Evolutionary conservation across 2,888 invertebrate species (phyloP), one percentile per base, ranked within the genome.

Genomic region (Limnephilus rhombicus): DNA sequence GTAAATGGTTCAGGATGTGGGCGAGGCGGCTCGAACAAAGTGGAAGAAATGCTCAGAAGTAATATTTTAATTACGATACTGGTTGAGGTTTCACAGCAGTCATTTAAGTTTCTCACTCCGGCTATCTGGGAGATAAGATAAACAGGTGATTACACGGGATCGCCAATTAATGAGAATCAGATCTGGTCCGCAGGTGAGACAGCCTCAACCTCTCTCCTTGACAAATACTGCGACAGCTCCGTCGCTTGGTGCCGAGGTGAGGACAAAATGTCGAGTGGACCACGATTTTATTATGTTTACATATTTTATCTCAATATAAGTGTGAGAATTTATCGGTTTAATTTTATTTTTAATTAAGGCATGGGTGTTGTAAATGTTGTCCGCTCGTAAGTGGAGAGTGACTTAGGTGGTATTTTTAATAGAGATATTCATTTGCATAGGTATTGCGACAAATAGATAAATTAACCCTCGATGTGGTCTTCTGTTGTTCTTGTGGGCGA

Each of bases 111-210:
- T 89, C 88, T 88, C 68, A 68, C 88, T 37, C 37, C 80, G 37
- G n/a, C 45, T 49, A 86, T 86, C 45, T 31, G 15, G 34, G 86
- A 90, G 90, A 91, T 91, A 91, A 91, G 91, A 91, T 91, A 91
- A 80, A 34, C 34, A 15, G 41, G 41, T 68, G 91, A 85, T 85
- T 68, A 91, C 86, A 80, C 45, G 53, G 53, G 53, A 68, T 68
- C 80, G 91, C 91, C 91, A 86, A 91, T 91, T 91, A 91, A 91
- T 86, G 91, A 86, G 86, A 80, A 85, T 37, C 91, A 29, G 86
- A n/a, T 80, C 86, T 37, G 29, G 86, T 86, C 45, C 12, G 37
- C 37, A 80, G 88, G 68, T 89, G 37, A 31, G 87, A 87, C 31
- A 53, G 87, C 34, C 24, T 87, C 68, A 87, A 68, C 18, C 31